Base-by-base conservation (phyloP, 53 echinoderm and acorn worm species). In the Mesocentrotus franciscanus region DNA sequence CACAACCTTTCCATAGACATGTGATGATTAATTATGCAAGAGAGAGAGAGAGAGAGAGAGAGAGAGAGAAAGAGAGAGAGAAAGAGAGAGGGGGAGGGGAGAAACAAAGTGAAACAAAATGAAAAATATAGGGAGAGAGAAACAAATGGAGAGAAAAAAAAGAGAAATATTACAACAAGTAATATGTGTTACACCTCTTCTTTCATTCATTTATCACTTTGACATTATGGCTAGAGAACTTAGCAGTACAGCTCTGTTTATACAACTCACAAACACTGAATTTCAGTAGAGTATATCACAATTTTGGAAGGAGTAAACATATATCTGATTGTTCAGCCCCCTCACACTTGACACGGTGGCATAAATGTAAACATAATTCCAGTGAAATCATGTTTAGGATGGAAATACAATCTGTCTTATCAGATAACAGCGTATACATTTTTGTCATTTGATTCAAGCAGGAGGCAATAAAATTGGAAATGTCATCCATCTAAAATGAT, bases 251-350 rank as follows among this genome's bases (percentile, higher is more conserved):
- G 83, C 93, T 79, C 66, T 93, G 93, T 93, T 93, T 93, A 93
- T 61, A 29, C 27, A 59, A 15, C 49, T 60, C 81, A 81, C 76
- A 93, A 93, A 93, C 93, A 93, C 3, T 81, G 93, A 61, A 79
- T 93, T 93, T 93, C 20, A 81, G 79, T 93, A 59, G 49, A 92
- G 93, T 93, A 93, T 93, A 93, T 93, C 93, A 93, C 93, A 93
- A 59, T 93, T 93, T 93, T 5, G 30, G 57, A 17, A 57, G 81
- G 56, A 42, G 56, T 93, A 93, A 93, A 93, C 93, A 93, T 74
- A 71, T 74, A 64, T 61, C 59, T 56, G 78, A 60, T 76, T 78
- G 20, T 61, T 93, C 24, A 39, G 87, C 87, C 58, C 58, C 34
- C 61, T 93, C 17, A 14, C 74, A 92, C 92, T 92, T 71, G 71